Evolutionary conservation across 1,140 invertebrate species (phyloP).

Genomic region (Luehdorfia chinensis): DNA sequence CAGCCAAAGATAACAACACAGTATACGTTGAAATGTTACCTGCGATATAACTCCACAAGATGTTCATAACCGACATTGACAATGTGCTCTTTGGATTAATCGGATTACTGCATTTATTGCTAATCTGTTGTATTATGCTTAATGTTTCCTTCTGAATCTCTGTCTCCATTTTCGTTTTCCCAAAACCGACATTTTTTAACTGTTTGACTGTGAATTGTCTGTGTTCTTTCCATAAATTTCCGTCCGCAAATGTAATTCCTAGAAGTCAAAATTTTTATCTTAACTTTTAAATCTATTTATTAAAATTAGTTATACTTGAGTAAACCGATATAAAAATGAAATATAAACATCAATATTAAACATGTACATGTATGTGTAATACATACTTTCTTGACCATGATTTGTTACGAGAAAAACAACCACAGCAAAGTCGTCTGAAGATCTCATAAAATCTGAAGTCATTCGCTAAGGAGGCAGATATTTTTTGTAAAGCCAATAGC

Average conservation of each 20-base stretch:
- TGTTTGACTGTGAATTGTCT: conserved; percentile 84
- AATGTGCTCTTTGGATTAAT: conserved; percentile 70
- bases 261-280: no score
- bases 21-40: no score
- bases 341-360: no score
- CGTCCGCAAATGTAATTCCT: conserved; percentile 87
- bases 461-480: no score
- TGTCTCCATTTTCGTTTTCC: conserved; percentile 83
- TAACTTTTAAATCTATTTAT: neutral
- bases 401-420: no score
- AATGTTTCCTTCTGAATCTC: conserved; percentile 82
- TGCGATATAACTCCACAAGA: conserved; percentile 84
- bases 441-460: no score
- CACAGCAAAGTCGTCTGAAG: no score
- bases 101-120: conserved; percentile 42
- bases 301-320: no score
- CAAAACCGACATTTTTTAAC: conserved; percentile 85
- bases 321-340: conserved; percentile 20
- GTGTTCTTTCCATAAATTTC: conserved; percentile 85
- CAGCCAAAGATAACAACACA: no score
- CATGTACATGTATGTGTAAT: no score
- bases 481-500: no score
- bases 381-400: no score
- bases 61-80: conserved; percentile 83
- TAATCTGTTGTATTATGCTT: conserved; percentile 72